A percentile compares a stretch with the other conserved stretches of the same genome.
phyloP scores from a whole-genome alignment of 2,797 vertebrate genomes.

The Hephaestus fuliginosus region DNA sequence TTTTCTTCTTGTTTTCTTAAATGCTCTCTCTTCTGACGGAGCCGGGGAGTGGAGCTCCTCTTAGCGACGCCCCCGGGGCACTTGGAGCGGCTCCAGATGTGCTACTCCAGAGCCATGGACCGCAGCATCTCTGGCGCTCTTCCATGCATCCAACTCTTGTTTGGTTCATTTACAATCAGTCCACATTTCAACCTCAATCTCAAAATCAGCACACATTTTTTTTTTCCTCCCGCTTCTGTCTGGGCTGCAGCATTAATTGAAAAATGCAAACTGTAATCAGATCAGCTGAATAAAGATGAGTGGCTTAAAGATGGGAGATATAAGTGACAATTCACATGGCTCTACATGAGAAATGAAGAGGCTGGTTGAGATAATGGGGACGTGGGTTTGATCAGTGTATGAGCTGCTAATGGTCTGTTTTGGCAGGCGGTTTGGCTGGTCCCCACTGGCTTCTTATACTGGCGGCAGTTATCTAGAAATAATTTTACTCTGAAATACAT shows the following conservation, averaged over 20 bases:
- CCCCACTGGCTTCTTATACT: constrained; percentile 33
- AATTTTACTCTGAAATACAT: constrained; percentile 63
- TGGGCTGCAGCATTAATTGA: constrained; percentile 66
- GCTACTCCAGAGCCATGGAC: constrained; percentile 61
- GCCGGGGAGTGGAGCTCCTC: constrained; percentile 59
- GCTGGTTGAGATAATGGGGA: constrained; percentile 57
- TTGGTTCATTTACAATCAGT: constrained; percentile 72
- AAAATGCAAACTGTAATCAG: constrained; percentile 75
- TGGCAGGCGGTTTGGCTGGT: constrained; percentile 53
- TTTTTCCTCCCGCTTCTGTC: background rate
- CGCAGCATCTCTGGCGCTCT: constrained; percentile 53
- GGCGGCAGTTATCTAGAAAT: constrained; percentile 59
- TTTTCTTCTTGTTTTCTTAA: constrained; percentile 52
- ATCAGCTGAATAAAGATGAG: constrained; percentile 74
- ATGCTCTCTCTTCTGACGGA: constrained; percentile 47
- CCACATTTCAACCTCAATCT: constrained; percentile 70
- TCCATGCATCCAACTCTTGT: constrained; percentile 46
- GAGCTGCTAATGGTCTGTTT: constrained; percentile 67
- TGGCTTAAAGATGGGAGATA: constrained; percentile 64
- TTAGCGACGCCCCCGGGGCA: constrained; percentile 65
- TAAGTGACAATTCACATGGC: constrained; percentile 58
- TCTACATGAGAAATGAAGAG: constrained; percentile 55
- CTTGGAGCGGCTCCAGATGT: constrained; percentile 82
- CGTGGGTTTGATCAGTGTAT: constrained; percentile 51
- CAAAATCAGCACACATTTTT: constrained; percentile 45